phyloP scores from a whole-genome alignment of 2,888 invertebrate species.

The Lycocerus yunnanus region DNA sequence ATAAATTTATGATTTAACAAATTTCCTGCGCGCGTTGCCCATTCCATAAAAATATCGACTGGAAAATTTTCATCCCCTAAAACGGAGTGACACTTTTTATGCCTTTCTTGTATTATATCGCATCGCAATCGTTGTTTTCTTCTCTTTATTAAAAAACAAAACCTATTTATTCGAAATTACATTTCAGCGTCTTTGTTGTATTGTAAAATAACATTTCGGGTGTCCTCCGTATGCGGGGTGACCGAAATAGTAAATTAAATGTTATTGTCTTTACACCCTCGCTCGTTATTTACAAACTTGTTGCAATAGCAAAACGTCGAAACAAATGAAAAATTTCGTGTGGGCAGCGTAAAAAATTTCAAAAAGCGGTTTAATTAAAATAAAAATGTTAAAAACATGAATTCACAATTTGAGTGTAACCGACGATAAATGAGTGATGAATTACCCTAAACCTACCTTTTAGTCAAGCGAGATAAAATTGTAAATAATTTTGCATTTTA shows the following conservation, averaged over 20 bases:
- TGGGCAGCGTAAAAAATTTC: neutral
- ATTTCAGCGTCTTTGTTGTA: too few species aligned
- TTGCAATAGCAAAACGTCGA: neutral
- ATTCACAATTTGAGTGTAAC: neutral
- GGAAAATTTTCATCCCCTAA: neutral
- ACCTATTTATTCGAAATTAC: neutral
- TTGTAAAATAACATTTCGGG: neutral
- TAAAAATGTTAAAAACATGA: neutral
- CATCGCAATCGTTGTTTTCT: neutral
- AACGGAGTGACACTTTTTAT: neutral
- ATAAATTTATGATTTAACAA: slow-evolving; percentile 16
- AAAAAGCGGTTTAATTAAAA: neutral
- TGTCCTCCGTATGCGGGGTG: neutral
- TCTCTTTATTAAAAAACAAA: neutral
- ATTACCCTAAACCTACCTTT: neutral
- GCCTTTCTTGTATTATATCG: neutral
- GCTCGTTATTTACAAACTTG: neutral
- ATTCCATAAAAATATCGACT: neutral
- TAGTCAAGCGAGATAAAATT: neutral
- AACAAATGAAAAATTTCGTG: neutral
- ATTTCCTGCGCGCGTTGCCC: neutral
- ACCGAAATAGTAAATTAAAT: neutral
- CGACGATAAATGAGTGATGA: neutral
- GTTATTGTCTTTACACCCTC: neutral
- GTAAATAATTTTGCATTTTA: neutral